Conservation (phyloP, 2,113 vertebrate genomes). For the Leptocoma aspasia region DNA sequence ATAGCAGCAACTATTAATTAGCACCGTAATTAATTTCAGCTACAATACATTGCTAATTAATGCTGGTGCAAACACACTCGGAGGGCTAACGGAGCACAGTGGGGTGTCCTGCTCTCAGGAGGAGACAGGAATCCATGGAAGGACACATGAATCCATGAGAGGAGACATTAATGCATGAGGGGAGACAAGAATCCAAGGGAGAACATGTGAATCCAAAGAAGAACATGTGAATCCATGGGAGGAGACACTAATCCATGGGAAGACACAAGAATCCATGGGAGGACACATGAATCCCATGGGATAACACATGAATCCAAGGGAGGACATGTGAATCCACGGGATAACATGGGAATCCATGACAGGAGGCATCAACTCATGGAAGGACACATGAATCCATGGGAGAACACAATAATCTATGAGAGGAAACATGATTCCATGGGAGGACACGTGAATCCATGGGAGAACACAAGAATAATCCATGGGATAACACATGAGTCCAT, state of each 20-base stretch:
- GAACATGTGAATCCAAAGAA: rapidly evolving
- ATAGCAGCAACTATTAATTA: background rate
- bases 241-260: rapidly evolving
- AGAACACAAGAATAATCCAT: rapidly evolving
- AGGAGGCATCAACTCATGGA: too few species aligned
- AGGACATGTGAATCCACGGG: rapidly evolving
- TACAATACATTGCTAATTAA: background rate
- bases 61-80: rapidly evolving
- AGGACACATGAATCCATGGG: rapidly evolving
- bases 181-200: rapidly evolving
- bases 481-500: background rate
- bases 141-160: background rate
- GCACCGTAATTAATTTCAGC: background rate
- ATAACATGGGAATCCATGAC: rapidly evolving
- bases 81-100: rapidly evolving
- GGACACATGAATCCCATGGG: rapidly evolving
- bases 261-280: rapidly evolving
- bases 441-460: rapidly evolving
- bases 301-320: rapidly evolving
- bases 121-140: background rate
- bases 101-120: background rate
- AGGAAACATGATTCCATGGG: rapidly evolving
- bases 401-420: rapidly evolving
- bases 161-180: rapidly evolving
- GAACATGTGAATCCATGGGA: rapidly evolving